Evolutionary conservation across 2,797 vertebrate species (phyloP), one percentile per base, ranked within the genome.

Genomic region (Syngnathus acus): DNA sequence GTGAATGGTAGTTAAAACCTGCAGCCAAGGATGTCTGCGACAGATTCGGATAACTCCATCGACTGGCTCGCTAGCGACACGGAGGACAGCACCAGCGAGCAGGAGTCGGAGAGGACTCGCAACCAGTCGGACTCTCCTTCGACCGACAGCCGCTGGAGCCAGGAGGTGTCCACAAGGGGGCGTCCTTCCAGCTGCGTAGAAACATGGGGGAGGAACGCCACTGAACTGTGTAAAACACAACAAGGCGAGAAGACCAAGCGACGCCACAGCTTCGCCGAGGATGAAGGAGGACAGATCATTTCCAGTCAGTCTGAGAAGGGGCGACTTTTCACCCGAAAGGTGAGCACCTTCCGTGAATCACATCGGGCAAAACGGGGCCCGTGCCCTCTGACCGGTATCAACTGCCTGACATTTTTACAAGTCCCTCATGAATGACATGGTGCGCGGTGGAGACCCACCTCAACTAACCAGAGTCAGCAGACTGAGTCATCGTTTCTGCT

Each of bases 21-120:
- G 83, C 81, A 79, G 86, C 82, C 73, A 68, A 93, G 87, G 88
- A 93, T 93, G 91, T 92, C 91, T 83, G 87, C 88, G 74, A 90
- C 91, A 69, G 90, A 92, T 88, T 93, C 91, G 64, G 91, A 92
- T 82, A 91, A 85, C 87, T 92, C 91, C 79, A 90, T 90, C 68
- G 90, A 93, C 86, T 92, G 91, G 92, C 87, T 92, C 81, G 90
- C 90, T 51, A 91, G 87, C 38, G 91, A 92, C 74, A 89, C 89
- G 71, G 91, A 93, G 73, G 87, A 90, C 68, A 78, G 80, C 14
- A 86, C 88, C 57, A 87, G 87, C 32, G 84, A 89, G 57, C 80
- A 75, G 66, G 87, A 89, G 77, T 70, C 69, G 1, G 88, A 90
- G 42, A 45, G 60, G 42, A 62, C 21, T 69, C 83, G 69, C 45